phyloP scores from a whole-genome alignment of 2,888 invertebrate species.

The Thymelicus acteon region DNA sequence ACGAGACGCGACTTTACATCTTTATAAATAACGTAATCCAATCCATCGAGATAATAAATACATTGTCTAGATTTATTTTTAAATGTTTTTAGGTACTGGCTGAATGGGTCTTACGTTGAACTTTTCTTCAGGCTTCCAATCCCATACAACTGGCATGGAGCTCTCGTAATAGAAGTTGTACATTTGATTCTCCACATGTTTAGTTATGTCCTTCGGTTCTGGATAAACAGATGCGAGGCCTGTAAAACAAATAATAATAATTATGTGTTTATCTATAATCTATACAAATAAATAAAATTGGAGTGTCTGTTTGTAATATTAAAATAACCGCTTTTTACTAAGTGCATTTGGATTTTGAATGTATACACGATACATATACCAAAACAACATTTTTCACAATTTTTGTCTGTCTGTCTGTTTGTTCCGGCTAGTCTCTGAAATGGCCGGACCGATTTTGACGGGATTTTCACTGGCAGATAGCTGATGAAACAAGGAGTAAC shows the following conservation, averaged over 20 bases:
- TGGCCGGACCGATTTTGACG: too few species aligned
- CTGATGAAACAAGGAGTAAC: too few species aligned
- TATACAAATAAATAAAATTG: too few species aligned
- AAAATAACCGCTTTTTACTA: too few species aligned
- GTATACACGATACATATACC: too few species aligned
- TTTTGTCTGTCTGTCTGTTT: too few species aligned
- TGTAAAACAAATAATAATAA: slow-evolving; percentile 54
- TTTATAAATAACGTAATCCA: slow-evolving; percentile 11
- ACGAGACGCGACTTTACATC: not conserved
- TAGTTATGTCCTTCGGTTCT: slow-evolving; percentile 90
- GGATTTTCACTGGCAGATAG: too few species aligned
- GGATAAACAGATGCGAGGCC: slow-evolving; percentile 94
- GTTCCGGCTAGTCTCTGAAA: too few species aligned
- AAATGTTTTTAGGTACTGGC: slow-evolving; percentile 78
- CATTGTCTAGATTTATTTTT: slow-evolving; percentile 46
- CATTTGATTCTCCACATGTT: slow-evolving; percentile 89
- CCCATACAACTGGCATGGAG: slow-evolving; percentile 89
- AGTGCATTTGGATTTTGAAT: too few species aligned
- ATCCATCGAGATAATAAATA: slow-evolving; percentile 10
- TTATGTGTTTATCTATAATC: too few species aligned
- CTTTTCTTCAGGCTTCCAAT: slow-evolving; percentile 83
- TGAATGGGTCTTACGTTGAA: slow-evolving; percentile 75
- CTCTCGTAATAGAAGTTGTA: slow-evolving; percentile 92
- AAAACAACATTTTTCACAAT: too few species aligned
- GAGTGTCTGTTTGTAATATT: too few species aligned